Base-by-base conservation (phyloP, 2,797 vertebrate genomes). In the Morelia viridis region DNA sequence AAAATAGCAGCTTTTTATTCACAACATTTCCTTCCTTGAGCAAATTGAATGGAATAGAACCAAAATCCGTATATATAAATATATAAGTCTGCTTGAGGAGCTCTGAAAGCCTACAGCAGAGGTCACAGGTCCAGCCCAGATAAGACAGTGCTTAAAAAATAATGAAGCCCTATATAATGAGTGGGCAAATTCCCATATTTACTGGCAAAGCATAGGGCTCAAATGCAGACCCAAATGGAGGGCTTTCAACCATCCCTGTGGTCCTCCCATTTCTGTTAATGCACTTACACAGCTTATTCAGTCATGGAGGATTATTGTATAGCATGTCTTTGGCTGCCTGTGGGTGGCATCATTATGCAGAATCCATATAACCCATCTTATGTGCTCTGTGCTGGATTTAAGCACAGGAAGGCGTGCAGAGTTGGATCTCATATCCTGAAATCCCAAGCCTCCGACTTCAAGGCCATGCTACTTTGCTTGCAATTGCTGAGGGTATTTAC, bases 191-290 rank as follows among this genome's bases (percentile, higher is more conserved):
- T 92, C 89, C 84, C 92, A 26, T 1, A 80, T 88, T 90, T 90
- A 90, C 87, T 83, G 85, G 46, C 15, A 83, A 64, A 58, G 31
- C 11, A 28, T 3, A 13, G 57, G 85, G 68, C 89, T 90, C 57
- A 89, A n/a, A 11, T 60, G n/a, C n/a, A 62, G 46, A 87, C 50
- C 46, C 71, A 83, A 80, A 83, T 57, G 68, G 60, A 83, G 68
- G 68, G 80, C 89, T 92, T 92, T 92, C 80, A 92, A 90, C 89
- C 85, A 88, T 83, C 85, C 85, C 92, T 92, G 92, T 92, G 92
- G 89, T 65, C 92, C 65, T 65, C 89, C 50, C 17, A 1, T 88
- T 46, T 83, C 50, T 22, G 24, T 83, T 80, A 90, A 88, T 57
- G 85, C 35, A 28, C 60, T 88, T 87, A 64, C 46, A 57, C 58